These are phyloP conservation scores for Lagopus leucura DNA, from an alignment of 2,113 vertebrate species.

Conservation along the genomic window DNA sequence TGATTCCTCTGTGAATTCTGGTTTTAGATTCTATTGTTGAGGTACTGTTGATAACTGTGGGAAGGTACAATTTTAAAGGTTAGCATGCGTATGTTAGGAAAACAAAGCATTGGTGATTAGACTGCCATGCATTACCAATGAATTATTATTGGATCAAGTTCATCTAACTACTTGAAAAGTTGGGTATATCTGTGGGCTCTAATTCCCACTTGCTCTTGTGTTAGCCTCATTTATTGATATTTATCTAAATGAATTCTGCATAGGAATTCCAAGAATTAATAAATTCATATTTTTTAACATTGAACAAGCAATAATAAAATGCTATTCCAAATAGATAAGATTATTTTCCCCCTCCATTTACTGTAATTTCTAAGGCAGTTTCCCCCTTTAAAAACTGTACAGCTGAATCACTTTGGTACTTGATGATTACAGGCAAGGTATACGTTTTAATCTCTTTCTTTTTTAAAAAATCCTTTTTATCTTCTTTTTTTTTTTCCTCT, in stretches of 20 bases:
- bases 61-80: neutral
- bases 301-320: neutral
- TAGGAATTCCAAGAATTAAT: neutral
- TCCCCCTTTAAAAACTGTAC: neutral
- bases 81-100: neutral
- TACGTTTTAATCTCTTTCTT: neutral
- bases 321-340: neutral
- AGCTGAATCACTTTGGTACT: neutral
- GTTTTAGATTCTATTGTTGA: neutral
- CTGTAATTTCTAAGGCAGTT: neutral
- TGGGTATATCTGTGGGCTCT: neutral
- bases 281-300: neutral
- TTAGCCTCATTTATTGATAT: neutral
- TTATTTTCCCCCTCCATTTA: neutral
- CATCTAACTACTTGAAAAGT: neutral
- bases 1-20: neutral
- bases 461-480: neutral
- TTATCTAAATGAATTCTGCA: neutral
- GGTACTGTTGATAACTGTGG: neutral
- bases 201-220: neutral
- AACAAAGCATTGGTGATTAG: neutral
- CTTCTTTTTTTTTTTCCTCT: neutral
- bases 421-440: neutral
- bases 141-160: neutral
- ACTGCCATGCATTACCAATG: neutral